A percentile compares a stretch with the other conserved stretches of the same genome.
phyloP scores from a whole-genome alignment of 2,797 vertebrate species.

The Siniperca scherzeri region DNA sequence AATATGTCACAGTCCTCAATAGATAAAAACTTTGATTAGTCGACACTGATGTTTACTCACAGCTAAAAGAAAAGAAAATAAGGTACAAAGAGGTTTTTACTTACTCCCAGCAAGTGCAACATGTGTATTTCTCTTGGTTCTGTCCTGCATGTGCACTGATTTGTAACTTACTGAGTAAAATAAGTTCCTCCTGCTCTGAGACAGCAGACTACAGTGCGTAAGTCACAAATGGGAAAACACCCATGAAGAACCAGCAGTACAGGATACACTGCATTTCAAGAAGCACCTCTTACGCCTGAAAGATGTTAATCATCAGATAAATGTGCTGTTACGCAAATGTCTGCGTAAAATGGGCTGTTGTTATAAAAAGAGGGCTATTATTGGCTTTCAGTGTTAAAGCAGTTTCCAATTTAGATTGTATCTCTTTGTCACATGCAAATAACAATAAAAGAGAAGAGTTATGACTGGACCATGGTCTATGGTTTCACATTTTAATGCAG shows the following conservation, averaged over 20 bases:
- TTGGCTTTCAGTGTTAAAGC: not conserved
- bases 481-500: not conserved
- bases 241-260: slow-evolving; percentile 62
- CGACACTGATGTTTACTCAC: not conserved
- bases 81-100: slow-evolving; percentile 29
- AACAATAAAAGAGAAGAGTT: not conserved
- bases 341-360: slow-evolving; percentile 25
- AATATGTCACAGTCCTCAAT: not conserved
- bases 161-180: not conserved
- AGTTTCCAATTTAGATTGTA: not conserved
- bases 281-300: not conserved
- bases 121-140: slow-evolving; percentile 62
- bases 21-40: not conserved
- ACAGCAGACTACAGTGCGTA: slow-evolving; percentile 2
- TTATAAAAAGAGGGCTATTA: not conserved
- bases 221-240: slow-evolving; percentile 1
- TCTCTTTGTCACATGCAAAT: not conserved
- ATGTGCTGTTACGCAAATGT: slow-evolving; percentile 19
- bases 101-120: slow-evolving; percentile 80
- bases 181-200: slow-evolving; percentile 17
- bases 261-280: slow-evolving; percentile 56
- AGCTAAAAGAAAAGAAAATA: not conserved
- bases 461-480: not conserved
- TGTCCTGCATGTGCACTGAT: slow-evolving; percentile 17
- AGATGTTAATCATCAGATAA: slow-evolving; percentile 7